Evolutionary conservation across 2,113 vertebrate genomes (phyloP).

Genomic region (Lepisosteus oculatus): DNA sequence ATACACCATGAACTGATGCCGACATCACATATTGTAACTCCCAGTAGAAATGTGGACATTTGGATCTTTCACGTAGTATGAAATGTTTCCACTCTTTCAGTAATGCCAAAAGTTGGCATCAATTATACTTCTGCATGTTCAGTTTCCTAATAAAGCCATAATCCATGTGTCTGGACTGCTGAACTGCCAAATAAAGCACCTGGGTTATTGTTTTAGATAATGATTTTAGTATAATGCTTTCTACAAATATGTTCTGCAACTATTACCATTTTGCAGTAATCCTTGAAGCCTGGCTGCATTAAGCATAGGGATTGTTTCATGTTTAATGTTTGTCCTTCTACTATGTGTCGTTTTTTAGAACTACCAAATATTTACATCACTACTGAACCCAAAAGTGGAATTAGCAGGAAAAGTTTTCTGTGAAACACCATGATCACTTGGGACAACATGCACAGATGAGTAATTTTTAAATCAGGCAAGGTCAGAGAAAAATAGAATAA

Average conservation of each 20-base stretch:
- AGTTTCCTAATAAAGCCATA: conserved; percentile 5
- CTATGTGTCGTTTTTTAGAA: neutral
- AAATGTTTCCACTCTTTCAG: conserved; percentile 33
- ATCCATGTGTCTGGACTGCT: neutral
- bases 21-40: conserved; percentile 44
- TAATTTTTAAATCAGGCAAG: too few relatives aligned
- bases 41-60: conserved; percentile 48
- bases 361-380: neutral
- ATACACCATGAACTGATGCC: conserved; percentile 47
- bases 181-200: conserved; percentile 8
- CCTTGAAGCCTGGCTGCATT: conserved; percentile 1
- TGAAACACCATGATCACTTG: too few relatives aligned
- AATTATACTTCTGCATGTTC: neutral
- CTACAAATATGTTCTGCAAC: conserved; percentile 11
- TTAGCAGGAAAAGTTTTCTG: too few relatives aligned
- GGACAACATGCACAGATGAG: too few relatives aligned
- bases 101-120: conserved; percentile 24
- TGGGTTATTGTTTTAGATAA: conserved; percentile 19
- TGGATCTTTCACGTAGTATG: conserved; percentile 41
- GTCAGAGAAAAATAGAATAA: too few relatives aligned
- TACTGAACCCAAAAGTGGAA: neutral
- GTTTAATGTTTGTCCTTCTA: neutral
- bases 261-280: conserved; percentile 3
- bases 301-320: neutral
- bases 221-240: conserved; percentile 15